Evolutionary conservation across 2,888 invertebrate species (phyloP), one percentile per base, ranked within the genome.

Genomic region (Polydrusus cervinus): DNA sequence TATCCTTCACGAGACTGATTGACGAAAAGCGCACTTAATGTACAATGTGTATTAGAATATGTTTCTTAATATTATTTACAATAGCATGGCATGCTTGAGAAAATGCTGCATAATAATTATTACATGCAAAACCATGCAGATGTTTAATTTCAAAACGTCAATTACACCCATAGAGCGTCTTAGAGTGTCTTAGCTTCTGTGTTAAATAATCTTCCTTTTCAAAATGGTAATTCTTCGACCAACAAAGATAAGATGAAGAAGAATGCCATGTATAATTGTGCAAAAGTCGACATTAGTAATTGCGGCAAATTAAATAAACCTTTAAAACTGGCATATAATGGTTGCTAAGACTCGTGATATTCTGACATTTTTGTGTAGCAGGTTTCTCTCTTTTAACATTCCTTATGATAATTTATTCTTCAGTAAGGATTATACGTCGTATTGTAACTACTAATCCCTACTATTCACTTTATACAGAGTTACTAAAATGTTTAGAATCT

Each of bases 251-350:
- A 71, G 70, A 75, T 62, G 71, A 57, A 75, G 67, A 71, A 75
- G 71, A 71, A 71, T 61, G 71, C 66, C 75, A 71, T 75, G 66
- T 75, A 75, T 75, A 71, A 71, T 71, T 75, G 67, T 71, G 65
- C 74, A 30, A 40, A 57, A 69, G 70, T 65, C 64, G 49, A 69
- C 69, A 76, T 77, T 75, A 76, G 74, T 79, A 77, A 79, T 78
- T 71, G 71, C 72, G 64, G 76, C 78, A 77, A 79, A 78, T 78
- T 78, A 79, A 78, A 79, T 78, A 80, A 79, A 78, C 78, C 75
- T 78, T 74, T 75, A 75, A 78, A 78, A 74, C 70, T 72, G 1
- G 25, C 25, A 25, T 25, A 3, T 25, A 25, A 61, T 79, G 75
- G 76, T 60, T 57, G 73, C 75, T 75, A 75, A 78, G 71, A 71